Base-by-base conservation (phyloP, 2,113 vertebrate species). In the Ivindomyrus marchei region DNA sequence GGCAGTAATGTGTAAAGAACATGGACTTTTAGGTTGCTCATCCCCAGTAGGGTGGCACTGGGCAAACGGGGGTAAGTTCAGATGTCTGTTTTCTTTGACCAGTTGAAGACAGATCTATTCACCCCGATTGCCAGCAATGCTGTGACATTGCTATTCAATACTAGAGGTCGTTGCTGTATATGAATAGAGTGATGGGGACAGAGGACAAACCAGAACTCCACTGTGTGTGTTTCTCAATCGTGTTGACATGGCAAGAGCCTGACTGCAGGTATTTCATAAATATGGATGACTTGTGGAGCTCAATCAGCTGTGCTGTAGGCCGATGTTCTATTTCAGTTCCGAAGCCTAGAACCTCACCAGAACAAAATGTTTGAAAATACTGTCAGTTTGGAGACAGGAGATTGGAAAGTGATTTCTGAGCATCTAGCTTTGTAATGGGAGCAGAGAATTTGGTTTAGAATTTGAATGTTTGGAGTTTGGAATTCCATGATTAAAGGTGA, bases 311-410 rank as follows among this genome's bases (percentile, higher is more conserved):
- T 39, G 36, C 11, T 88, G 53, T 70, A 27, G 31, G 31, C 39
- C 49, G 27, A 15, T 46, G 70, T 85, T 50, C 91, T 87, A 90
- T 86, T 89, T 85, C 85, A 53, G 86, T 10, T 74, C 45, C n/a
- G 88, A 52, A 52, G 39, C 87, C 47, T 53, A 31, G 62, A 27
- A 74, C 74, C 36, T 88, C 85, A 47, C 90, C 84, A 19, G 50
- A 0, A 27, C 53, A 24, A 62, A 56, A 88, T 36, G 50, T 83
- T 85, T 36, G 58, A 87, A 52, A 31, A 31, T 27, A n/a, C 83
- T 85, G 39, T n/a, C 50, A 27, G 47, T 56, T 19, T 53, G 13
- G 50, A 53, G 49, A 27, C 50, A 42, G 17, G 50, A 56, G 11
- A 39, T 47, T 9, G 70, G 50, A 19, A 74, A 88, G 88, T 89